Percentiles rank a stretch among this genome's conserved stretches.
These are phyloP conservation scores for Pionites leucogaster DNA, from an alignment of 2,113 vertebrate species.

Conservation along the genomic window DNA sequence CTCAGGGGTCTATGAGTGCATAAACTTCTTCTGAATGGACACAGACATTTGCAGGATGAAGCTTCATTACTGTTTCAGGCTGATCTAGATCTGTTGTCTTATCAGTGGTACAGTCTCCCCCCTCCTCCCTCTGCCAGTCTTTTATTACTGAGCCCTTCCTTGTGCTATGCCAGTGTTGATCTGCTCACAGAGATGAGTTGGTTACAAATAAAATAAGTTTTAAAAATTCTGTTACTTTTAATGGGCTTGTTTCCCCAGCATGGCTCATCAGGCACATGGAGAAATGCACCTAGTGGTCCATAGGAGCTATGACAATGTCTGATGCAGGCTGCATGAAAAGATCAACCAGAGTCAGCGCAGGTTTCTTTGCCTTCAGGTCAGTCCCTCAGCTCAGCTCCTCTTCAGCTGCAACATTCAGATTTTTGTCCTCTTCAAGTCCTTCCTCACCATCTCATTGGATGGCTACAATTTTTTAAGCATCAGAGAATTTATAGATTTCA, in stretches of 20 bases:
- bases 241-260: background rate
- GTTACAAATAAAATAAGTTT: background rate
- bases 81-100: background rate
- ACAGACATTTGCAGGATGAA: background rate
- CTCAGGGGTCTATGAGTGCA: background rate
- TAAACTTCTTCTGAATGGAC: background rate
- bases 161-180: background rate
- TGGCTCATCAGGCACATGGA: background rate
- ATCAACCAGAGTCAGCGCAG: background rate
- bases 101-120: background rate
- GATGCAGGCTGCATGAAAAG: background rate
- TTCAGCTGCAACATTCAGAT: background rate
- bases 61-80: background rate
- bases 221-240: background rate
- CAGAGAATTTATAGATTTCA: background rate
- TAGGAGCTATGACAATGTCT: background rate
- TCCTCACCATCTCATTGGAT: background rate
- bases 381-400: background rate
- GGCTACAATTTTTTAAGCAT: background rate
- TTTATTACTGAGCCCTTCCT: background rate
- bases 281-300: background rate
- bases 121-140: fast-evolving
- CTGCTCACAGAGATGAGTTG: background rate
- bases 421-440: background rate
- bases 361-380: background rate